Evolutionary conservation across 2,113 vertebrate species (phyloP).

Genomic region (Stigmatopora argus): DNA sequence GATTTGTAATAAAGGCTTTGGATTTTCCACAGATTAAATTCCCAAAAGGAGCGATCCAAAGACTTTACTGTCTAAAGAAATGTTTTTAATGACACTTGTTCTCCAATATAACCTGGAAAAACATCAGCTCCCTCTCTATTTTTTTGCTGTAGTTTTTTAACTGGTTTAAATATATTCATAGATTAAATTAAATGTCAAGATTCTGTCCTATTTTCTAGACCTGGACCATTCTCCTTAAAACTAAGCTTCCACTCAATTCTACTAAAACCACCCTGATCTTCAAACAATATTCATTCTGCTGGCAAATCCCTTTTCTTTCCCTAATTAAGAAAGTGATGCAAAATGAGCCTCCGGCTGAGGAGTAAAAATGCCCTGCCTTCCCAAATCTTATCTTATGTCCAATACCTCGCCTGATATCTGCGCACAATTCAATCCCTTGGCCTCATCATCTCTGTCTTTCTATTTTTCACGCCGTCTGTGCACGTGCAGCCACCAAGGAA

Average conservation of each 20-base stretch:
- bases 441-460: too few relatives aligned
- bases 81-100: slow-evolving; percentile 14
- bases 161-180: too few relatives aligned
- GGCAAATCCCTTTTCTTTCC: slow-evolving; percentile 16
- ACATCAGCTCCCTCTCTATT: not conserved
- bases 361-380: slow-evolving; percentile 6
- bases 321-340: slow-evolving; percentile 7
- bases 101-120: slow-evolving; percentile 13
- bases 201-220: too few relatives aligned
- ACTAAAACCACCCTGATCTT: too few relatives aligned
- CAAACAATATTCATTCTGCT: not conserved
- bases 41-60: slow-evolving; percentile 33
- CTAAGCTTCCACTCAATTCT: too few relatives aligned
- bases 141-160: not conserved
- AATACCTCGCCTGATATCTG: slow-evolving; percentile 6
- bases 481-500: slow-evolving; percentile 40
- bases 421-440: too few relatives aligned
- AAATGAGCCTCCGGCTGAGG: slow-evolving; percentile 22
- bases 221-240: too few relatives aligned
- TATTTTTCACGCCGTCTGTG: not conserved
- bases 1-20: slow-evolving; percentile 22
- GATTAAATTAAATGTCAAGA: too few relatives aligned
- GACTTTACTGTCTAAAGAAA: not conserved
- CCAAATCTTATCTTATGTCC: too few relatives aligned
- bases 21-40: slow-evolving; percentile 33